Conservation (phyloP, 2,797 vertebrate genomes). For the Eulemur coronatus region DNA sequence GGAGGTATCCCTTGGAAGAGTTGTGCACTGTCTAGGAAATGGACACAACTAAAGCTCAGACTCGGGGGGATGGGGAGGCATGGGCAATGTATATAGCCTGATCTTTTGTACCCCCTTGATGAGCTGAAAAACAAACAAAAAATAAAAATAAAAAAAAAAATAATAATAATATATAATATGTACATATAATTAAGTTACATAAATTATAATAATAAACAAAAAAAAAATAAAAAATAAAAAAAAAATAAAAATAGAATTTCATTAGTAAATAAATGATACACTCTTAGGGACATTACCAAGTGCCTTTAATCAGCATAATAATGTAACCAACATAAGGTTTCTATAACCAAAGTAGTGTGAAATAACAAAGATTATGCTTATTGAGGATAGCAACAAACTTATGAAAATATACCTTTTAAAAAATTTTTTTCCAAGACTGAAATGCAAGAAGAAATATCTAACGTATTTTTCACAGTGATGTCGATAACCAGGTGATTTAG, state of each 20-base stretch:
- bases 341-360: neutral
- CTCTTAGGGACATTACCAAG: neutral
- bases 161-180: too few relatives aligned
- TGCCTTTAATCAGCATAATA: neutral
- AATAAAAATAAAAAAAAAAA: too few relatives aligned
- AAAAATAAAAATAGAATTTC: too few relatives aligned
- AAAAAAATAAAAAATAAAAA: too few relatives aligned
- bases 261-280: neutral
- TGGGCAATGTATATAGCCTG: too few relatives aligned
- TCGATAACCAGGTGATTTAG: slow-evolving; percentile 27
- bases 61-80: too few relatives aligned
- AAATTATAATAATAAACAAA: too few relatives aligned
- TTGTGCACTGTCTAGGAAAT: too few relatives aligned
- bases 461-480: slow-evolving; percentile 24
- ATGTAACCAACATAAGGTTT: neutral
- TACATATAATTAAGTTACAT: too few relatives aligned
- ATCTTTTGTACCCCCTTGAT: too few relatives aligned
- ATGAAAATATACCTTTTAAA: neutral
- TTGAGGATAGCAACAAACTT: neutral
- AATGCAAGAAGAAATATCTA: neutral
- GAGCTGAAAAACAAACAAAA: too few relatives aligned
- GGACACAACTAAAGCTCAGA: too few relatives aligned
- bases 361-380: neutral
- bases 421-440: neutral
- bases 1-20: neutral